A percentile compares a stretch with the other conserved stretches of the same genome.
These are phyloP conservation scores for Stomatorhinus ivindoensis DNA, from an alignment of 2,113 vertebrate genomes.

Conservation along the genomic window DNA sequence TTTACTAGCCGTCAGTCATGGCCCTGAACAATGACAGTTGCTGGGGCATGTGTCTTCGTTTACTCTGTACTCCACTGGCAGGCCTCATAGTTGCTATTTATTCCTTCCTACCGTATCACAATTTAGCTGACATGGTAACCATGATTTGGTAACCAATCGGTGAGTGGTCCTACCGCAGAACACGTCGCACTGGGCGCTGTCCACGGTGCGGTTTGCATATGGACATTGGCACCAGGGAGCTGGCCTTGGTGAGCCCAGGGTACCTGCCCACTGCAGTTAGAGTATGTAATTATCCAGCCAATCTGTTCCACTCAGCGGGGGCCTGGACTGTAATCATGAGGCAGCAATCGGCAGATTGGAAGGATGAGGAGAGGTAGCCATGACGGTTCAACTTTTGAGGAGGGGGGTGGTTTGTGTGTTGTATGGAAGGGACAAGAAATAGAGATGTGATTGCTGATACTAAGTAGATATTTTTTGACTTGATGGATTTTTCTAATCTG, in stretches of 20 bases:
- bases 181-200: slow-evolving; percentile 66
- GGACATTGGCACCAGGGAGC: slow-evolving; percentile 83
- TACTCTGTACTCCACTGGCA: slow-evolving; percentile 16
- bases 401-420: slow-evolving; percentile 40
- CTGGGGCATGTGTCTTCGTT: background rate
- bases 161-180: slow-evolving; percentile 62
- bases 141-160: slow-evolving; percentile 74
- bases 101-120: slow-evolving; percentile 81
- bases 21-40: background rate
- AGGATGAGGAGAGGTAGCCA: slow-evolving; percentile 27
- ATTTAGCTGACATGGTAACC: slow-evolving; percentile 80
- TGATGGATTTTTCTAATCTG: slow-evolving; percentile 11
- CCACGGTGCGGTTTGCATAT: slow-evolving; percentile 84
- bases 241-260: slow-evolving; percentile 84
- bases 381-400: slow-evolving; percentile 42
- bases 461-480: slow-evolving; percentile 37
- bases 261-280: slow-evolving; percentile 87
- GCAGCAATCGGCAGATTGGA: slow-evolving; percentile 78
- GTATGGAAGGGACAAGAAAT: slow-evolving; percentile 26
- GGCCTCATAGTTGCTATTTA: slow-evolving; percentile 72
- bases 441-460: slow-evolving; percentile 41
- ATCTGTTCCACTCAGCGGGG: slow-evolving; percentile 97
- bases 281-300: slow-evolving; percentile 97
- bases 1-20: background rate
- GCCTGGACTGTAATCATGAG: slow-evolving; percentile 85